Conservation (phyloP, 2,888 invertebrate genomes). For the Esperia sulphurella region DNA sequence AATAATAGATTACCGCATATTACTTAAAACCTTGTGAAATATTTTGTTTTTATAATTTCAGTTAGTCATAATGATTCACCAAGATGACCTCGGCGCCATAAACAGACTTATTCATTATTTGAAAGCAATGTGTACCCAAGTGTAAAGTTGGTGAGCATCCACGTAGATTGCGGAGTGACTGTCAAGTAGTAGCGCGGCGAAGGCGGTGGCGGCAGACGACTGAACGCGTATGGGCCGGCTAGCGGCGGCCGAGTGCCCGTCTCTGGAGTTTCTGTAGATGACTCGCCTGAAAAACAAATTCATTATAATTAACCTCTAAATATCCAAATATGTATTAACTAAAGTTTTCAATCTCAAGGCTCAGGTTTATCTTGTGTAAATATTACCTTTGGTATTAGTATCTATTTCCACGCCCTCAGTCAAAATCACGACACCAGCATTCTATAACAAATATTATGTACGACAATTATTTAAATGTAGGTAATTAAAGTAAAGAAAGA, state of each 20-base stretch:
- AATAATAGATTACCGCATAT: no score
- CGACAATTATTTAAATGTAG: background rate
- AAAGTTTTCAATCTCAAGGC: no score
- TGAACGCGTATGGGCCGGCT: slow-evolving; percentile 95
- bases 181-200: slow-evolving; percentile 89
- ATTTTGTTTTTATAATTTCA: no score
- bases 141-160: slow-evolving; percentile 91
- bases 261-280: slow-evolving; percentile 41
- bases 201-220: slow-evolving; percentile 89
- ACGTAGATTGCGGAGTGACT: slow-evolving; percentile 85
- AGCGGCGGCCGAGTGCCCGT: slow-evolving; percentile 86
- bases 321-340: no score
- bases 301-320: no score
- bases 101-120: background rate
- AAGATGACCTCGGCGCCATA: no score
- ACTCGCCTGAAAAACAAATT: background rate
- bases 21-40: no score
- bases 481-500: background rate
- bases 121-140: slow-evolving; percentile 79
- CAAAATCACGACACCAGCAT: slow-evolving; percentile 86
- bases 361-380: no score
- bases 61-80: no score
- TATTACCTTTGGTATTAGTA: slow-evolving; percentile 80
- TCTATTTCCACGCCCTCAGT: slow-evolving; percentile 85
- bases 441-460: slow-evolving; percentile 68